Conservation (phyloP, 2,888 invertebrate genomes). For the Macaria notata region DNA sequence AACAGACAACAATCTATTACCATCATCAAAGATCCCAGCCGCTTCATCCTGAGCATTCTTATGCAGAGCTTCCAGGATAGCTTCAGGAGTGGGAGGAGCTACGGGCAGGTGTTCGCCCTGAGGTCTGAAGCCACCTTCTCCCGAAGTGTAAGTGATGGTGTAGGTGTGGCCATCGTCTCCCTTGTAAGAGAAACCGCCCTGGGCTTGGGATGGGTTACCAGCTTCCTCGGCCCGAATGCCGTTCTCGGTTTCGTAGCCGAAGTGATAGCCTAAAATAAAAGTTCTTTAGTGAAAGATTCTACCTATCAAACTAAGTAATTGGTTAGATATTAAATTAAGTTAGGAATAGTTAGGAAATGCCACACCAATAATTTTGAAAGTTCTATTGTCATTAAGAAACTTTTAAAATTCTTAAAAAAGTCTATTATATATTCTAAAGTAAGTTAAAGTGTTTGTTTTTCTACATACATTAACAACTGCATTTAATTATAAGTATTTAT, state of each 20-base stretch:
- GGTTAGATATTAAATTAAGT: too few species aligned
- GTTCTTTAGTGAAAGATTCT: too few species aligned
- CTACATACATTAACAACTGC: too few species aligned
- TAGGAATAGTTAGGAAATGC: too few species aligned
- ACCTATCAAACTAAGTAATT: too few species aligned
- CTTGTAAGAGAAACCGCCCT: constrained; percentile 81
- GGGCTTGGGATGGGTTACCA: constrained; percentile 52
- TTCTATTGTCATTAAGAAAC: too few species aligned
- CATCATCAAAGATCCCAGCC: constrained; percentile 79
- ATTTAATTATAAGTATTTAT: too few species aligned
- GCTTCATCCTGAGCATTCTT: constrained; percentile 80
- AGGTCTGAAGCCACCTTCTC: constrained; percentile 81
- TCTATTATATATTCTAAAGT: too few species aligned
- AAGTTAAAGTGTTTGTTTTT: too few species aligned
- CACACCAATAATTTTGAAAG: too few species aligned
- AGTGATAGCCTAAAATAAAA: constrained; percentile 55
- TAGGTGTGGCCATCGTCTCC: constrained; percentile 81
- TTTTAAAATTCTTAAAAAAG: too few species aligned
- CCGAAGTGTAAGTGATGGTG: constrained; percentile 76
- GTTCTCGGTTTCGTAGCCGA: constrained; percentile 67
- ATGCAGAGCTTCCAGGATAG: constrained; percentile 73
- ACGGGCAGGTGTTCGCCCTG: constrained; percentile 81
- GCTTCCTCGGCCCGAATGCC: constrained; percentile 67
- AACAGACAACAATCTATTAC: too few species aligned
- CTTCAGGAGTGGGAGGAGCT: constrained; percentile 81